These are phyloP conservation scores for Tursiops truncatus DNA, from an alignment of 2,113 vertebrate species.

Conservation along the genomic window DNA sequence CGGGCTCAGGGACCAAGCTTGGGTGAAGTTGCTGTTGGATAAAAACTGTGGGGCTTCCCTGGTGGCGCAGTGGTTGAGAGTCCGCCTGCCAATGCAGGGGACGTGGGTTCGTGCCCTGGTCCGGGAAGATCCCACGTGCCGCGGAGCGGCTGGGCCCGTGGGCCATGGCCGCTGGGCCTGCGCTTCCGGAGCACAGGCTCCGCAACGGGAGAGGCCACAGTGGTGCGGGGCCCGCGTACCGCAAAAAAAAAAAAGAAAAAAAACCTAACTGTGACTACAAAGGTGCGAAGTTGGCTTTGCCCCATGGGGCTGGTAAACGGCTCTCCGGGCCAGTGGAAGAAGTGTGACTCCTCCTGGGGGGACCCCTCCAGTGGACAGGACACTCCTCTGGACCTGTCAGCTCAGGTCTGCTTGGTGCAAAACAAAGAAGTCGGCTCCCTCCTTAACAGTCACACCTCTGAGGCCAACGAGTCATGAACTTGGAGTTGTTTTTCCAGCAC, in stretches of 20 bases:
- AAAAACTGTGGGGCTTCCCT: background rate
- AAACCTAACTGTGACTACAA: background rate
- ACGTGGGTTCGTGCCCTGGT: rapidly evolving
- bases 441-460: constrained; percentile 58
- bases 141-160: no score
- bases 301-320: background rate
- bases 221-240: no score
- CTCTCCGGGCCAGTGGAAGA: constrained; percentile 28
- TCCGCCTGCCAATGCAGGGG: no score
- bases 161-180: no score
- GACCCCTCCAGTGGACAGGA: constrained; percentile 16
- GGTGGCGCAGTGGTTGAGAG: no score
- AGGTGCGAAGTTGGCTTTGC: background rate
- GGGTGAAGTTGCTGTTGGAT: constrained; percentile 51
- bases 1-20: background rate
- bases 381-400: background rate
- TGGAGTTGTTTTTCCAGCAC: constrained; percentile 66
- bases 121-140: no score
- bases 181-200: no score
- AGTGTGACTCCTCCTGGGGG: constrained; percentile 11
- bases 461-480: constrained; percentile 68
- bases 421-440: constrained; percentile 49
- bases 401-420: constrained; percentile 27
- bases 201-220: no score
- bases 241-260: no score